Evolutionary conservation across 2,113 vertebrate species (phyloP).

Genomic region (Callospermophilus lateralis): DNA sequence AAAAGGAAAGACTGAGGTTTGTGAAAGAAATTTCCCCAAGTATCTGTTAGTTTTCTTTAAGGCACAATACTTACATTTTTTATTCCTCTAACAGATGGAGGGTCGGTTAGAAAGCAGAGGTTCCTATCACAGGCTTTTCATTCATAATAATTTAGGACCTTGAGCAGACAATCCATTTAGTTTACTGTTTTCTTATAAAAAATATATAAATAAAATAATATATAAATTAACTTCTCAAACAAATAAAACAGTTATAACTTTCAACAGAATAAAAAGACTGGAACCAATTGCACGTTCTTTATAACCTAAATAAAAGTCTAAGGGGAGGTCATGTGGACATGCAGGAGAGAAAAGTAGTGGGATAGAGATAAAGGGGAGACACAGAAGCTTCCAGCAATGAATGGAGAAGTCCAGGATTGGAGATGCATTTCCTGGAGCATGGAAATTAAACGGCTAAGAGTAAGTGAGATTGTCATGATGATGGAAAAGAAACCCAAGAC

Average conservation of each 20-base stretch:
- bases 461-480: background rate
- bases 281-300: background rate
- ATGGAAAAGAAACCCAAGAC: background rate
- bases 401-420: background rate
- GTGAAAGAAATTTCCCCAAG: background rate
- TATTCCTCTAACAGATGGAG: background rate
- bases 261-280: background rate
- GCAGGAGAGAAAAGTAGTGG: background rate
- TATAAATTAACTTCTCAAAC: background rate
- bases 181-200: background rate
- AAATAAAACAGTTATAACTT: background rate
- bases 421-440: background rate
- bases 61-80: background rate
- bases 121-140: background rate
- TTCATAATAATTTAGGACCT: background rate
- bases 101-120: background rate
- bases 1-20: background rate
- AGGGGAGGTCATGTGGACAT: fast-evolving
- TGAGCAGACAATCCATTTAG: background rate
- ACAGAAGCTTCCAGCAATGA: no score
- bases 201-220: background rate
- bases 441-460: background rate
- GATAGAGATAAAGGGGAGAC: background rate
- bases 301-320: background rate
- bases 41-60: background rate